These are phyloP conservation scores for Pseudopodoces humilis DNA, from an alignment of 2,113 vertebrate species.

Conservation along the genomic window DNA sequence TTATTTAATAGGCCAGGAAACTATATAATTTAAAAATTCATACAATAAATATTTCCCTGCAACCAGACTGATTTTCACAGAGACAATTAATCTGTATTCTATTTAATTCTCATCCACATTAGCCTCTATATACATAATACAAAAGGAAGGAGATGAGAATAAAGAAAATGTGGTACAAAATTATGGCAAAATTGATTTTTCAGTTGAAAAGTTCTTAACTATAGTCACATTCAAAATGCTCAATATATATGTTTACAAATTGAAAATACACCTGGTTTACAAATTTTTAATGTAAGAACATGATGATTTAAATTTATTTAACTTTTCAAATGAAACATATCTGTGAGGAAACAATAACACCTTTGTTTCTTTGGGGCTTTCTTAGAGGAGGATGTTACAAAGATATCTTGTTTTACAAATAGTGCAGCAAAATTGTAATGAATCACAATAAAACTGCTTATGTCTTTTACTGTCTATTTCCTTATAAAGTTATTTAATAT, in stretches of 20 bases:
- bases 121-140: neutral
- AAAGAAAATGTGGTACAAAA: neutral
- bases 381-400: neutral
- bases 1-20: constrained; percentile 36
- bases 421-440: neutral
- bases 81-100: neutral
- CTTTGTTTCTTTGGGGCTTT: neutral
- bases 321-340: neutral
- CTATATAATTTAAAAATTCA: constrained; percentile 30
- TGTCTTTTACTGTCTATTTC: neutral
- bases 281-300: neutral
- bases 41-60: neutral
- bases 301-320: neutral
- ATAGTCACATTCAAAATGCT: neutral
- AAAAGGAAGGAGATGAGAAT: neutral
- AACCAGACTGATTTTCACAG: constrained; percentile 1
- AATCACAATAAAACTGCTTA: neutral
- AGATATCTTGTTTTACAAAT: neutral
- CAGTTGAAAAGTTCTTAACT: neutral
- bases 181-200: neutral
- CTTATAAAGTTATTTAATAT: neutral
- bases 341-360: neutral
- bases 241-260: neutral
- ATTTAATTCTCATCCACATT: neutral
- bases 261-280: neutral